Percentiles rank a stretch among this genome's conserved stretches.
These are phyloP conservation scores for Euplexia lucipara DNA, from an alignment of 2,888 invertebrate genomes.

Conservation along the genomic window DNA sequence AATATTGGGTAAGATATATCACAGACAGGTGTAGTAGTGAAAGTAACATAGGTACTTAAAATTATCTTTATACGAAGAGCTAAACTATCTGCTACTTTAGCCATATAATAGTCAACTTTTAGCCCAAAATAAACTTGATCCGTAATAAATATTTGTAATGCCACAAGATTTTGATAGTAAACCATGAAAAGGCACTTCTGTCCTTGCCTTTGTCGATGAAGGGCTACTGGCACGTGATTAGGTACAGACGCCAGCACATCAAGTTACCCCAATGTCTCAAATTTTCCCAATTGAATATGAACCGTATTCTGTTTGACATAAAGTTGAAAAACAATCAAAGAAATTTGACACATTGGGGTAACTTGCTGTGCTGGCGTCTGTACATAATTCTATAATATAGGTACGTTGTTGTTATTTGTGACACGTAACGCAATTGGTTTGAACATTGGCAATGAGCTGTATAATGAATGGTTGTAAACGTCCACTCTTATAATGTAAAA, in stretches of 20 bases:
- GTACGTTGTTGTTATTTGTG: slow-evolving; percentile 37
- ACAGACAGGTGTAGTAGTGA: background rate
- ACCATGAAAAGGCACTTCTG: slow-evolving; percentile 23
- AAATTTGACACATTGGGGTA: too few species aligned
- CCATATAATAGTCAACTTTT: background rate
- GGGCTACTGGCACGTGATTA: slow-evolving; percentile 49
- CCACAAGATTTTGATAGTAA: slow-evolving; percentile 22
- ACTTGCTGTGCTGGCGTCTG: too few species aligned
- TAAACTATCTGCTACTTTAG: background rate
- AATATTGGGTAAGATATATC: background rate
- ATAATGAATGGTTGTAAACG: background rate
- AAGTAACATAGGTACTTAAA: background rate
- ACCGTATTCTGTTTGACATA: too few species aligned
- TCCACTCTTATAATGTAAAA: background rate
- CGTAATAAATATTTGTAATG: slow-evolving; percentile 11
- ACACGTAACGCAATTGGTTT: slow-evolving; percentile 35
- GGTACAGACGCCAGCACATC: too few species aligned
- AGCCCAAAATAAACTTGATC: background rate
- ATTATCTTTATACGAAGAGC: background rate
- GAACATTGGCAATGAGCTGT: slow-evolving; percentile 31
- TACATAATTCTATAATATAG: slow-evolving; percentile 28
- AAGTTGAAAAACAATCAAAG: too few species aligned
- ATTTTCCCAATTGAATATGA: too few species aligned
- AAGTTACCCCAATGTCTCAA: too few species aligned
- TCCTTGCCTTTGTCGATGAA: slow-evolving; percentile 33